These are phyloP conservation scores for Epinotia demarniana DNA, from an alignment of 2,888 invertebrate genomes.

Conservation along the genomic window DNA sequence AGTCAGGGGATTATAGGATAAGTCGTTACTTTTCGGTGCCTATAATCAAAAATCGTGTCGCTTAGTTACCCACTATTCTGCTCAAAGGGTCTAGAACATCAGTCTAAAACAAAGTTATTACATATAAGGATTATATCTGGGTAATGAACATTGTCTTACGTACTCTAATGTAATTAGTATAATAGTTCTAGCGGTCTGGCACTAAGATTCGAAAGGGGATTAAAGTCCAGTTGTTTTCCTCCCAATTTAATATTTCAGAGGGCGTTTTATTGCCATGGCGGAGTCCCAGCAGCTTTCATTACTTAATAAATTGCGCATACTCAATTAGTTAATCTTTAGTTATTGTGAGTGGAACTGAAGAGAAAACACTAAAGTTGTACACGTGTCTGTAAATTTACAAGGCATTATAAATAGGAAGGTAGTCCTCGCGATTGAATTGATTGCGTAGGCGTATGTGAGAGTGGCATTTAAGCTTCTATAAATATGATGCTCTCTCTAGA, in stretches of 20 bases:
- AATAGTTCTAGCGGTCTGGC: constrained; percentile 11
- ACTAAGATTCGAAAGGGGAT: constrained; percentile 20
- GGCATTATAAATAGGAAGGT: constrained; percentile 6
- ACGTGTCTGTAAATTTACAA: constrained; percentile 4
- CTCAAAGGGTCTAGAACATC: too few relatives aligned
- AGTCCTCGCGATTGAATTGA: not conserved
- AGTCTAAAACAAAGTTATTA: too few relatives aligned
- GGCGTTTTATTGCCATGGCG: constrained; percentile 30
- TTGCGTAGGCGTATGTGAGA: constrained; percentile 19
- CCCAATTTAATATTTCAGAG: constrained; percentile 30
- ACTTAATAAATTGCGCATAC: constrained; percentile 27
- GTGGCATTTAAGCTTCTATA: constrained; percentile 39
- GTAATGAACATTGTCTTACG: not conserved
- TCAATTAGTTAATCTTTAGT: constrained; percentile 19
- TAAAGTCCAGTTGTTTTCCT: constrained; percentile 28
- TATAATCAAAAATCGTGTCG: not conserved
- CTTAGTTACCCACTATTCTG: too few relatives aligned
- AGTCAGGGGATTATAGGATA: not conserved
- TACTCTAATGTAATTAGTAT: constrained; percentile 19
- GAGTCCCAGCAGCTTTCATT: constrained; percentile 25
- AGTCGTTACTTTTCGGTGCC: not conserved
- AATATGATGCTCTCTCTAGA: constrained; percentile 9
- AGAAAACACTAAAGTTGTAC: not conserved
- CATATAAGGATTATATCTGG: too few relatives aligned
- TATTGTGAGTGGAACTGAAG: not conserved